Evolutionary conservation across 1,140 invertebrate species (phyloP), one percentile per base, ranked within the genome.

Genomic region (Drosophila lini): DNA sequence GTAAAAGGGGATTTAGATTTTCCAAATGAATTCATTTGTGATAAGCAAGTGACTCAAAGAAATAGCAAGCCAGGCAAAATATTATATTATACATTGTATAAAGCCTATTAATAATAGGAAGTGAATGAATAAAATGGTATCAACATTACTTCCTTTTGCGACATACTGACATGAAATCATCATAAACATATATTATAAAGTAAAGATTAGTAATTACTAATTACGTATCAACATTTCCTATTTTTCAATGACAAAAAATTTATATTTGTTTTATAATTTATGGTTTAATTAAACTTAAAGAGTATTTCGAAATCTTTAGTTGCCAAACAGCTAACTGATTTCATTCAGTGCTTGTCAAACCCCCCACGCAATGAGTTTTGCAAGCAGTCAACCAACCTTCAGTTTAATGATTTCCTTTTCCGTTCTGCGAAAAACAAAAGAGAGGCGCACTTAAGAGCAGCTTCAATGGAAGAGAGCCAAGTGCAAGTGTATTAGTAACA

Each of bases 361-460:
- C 15, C 28, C 32, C 5, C 10, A 10, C 4, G 10, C 65, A 73
- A 77, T 75, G 58, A 56, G 42, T 78, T 86, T 78, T 68, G 45
- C 82, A 71, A 57, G 73, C 73, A 57, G 58, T 59, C 53, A 69
- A n/a, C 78, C 44, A 45, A 48, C 79, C 41, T 38, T 50, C 67
- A 74, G 45, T 47, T 19, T 79, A 69, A 64, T 15, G 69, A 88
- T 86, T 86, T 86, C 82, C 82, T 82, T 86, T 86, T 86, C 82
- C 82, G 82, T 65, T 45, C 8, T 7, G 22, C 13, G 9, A 16
- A 75, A 75, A 62, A 42, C 15, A 0, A 50, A 10, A 50, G 47
- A 68, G 62, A 67, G 32, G 5, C 25, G 2, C 22, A 58, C 36
- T 83, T 88, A 88, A 88, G 83, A 89, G 83, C 40, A 40, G 50